Evolutionary conservation across 2,113 vertebrate genomes (phyloP).

Genomic region (Mesembrinibis cayennensis): DNA sequence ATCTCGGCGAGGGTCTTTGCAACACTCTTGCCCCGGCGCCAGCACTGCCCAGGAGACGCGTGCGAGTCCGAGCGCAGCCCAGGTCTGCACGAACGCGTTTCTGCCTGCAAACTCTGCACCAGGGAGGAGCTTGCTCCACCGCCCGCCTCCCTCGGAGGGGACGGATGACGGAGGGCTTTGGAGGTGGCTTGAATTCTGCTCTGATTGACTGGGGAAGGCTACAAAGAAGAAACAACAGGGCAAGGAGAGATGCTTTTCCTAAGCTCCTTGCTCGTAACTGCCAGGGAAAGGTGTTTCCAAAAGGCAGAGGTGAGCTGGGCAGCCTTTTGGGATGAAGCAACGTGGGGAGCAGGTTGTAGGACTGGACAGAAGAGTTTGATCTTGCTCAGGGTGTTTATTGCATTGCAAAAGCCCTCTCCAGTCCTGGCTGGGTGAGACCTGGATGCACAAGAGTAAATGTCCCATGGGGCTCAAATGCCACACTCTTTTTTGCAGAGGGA

Average conservation of each 20-base stretch:
- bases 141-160: neutral
- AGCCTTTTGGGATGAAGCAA: neutral
- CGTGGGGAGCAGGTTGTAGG: neutral
- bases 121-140: neutral
- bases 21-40: fast-evolving
- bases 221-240: neutral
- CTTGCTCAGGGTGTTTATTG: neutral
- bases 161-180: fast-evolving
- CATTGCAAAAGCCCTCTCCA: neutral
- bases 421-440: neutral
- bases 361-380: fast-evolving
- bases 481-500: fast-evolving
- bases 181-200: neutral
- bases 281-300: neutral
- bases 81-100: neutral
- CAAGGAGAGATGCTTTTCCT: neutral
- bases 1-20: fast-evolving
- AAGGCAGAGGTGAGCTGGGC: neutral
- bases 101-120: neutral
- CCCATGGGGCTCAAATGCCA: no score
- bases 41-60: fast-evolving
- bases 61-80: neutral
- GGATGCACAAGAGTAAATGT: neutral
- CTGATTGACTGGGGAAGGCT: neutral
- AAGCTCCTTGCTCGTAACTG: neutral